Conservation (phyloP, 2,888 invertebrate genomes). For the Noctuana brunneofusca region DNA sequence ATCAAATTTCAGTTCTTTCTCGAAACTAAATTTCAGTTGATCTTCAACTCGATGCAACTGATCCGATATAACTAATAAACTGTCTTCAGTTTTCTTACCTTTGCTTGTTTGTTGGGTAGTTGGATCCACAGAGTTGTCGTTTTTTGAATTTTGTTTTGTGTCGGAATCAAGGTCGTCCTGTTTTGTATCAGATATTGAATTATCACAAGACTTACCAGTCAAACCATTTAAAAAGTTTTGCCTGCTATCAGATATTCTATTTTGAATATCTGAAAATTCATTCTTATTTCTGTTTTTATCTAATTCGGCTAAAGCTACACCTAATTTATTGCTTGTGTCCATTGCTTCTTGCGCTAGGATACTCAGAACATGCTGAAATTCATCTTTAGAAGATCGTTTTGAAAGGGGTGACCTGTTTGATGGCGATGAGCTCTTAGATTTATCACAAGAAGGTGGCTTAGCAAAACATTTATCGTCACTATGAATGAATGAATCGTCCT, state of each 20-base stretch:
- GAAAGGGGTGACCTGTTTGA: slow-evolving; percentile 81
- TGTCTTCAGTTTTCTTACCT: slow-evolving; percentile 77
- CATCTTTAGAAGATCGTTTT: slow-evolving; percentile 74
- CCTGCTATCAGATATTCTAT: slow-evolving; percentile 76
- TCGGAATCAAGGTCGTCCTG: slow-evolving; percentile 57
- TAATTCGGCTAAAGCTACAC: slow-evolving; percentile 85
- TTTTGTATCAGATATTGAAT: slow-evolving; percentile 49
- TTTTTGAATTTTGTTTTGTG: slow-evolving; percentile 45
- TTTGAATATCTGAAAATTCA: slow-evolving; percentile 72
- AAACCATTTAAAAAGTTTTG: slow-evolving; percentile 75
- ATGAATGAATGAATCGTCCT: slow-evolving; percentile 80
- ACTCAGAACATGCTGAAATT: slow-evolving; percentile 87
- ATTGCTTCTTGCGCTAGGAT: slow-evolving; percentile 89
- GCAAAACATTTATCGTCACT: slow-evolving; percentile 74
- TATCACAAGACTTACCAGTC: slow-evolving; percentile 60
- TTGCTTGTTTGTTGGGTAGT: slow-evolving; percentile 51
- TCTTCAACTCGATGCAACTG: slow-evolving; percentile 77
- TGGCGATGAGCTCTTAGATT: slow-evolving; percentile 81
- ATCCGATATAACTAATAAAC: slow-evolving; percentile 75
- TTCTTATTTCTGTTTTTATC: slow-evolving; percentile 73
- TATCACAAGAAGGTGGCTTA: slow-evolving; percentile 79
- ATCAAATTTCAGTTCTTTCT: slow-evolving; percentile 69
- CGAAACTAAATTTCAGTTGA: slow-evolving; percentile 74
- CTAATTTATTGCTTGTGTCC: slow-evolving; percentile 87
- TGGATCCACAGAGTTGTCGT: slow-evolving; percentile 34